Evolutionary conservation across 2,797 vertebrate genomes (phyloP), one percentile per base, ranked within the genome.

Genomic region (Simalia tracyae): DNA sequence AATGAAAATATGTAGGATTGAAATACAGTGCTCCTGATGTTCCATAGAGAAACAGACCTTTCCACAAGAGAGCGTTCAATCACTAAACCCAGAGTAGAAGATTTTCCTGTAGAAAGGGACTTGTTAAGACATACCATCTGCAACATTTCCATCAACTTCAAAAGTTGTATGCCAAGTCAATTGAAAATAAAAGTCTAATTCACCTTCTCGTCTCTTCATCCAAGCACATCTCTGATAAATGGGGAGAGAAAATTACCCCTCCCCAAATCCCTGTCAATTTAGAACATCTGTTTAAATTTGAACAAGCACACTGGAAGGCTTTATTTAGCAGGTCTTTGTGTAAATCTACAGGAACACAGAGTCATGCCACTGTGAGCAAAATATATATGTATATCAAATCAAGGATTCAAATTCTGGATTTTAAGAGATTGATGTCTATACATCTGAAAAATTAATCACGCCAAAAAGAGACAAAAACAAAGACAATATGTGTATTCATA

Each of bases 101-200:
- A 96, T 94, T 96, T 95, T 97, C 96, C 96, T 96, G 96, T 96
- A 96, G 91, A 97, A 96, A 97, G 95, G 92, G 96, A 96, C 93
- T 96, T 96, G 90, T 95, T 97, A 97, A 98, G 96, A 96, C n/a
- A 96, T 94, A 97, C 97, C 97, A 98, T 97, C 96, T 97, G 97
- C 95, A 97, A 94, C 94, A 95, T 91, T 93, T 96, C 89, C 93
- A 92, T 96, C 94, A 92, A 94, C 86, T 95, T 96, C 96, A 94
- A 95, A 93, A 93, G 66, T 93, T 89, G 91, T 96, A 90, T 90
- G 72, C 1, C 1, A 91, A 91, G 95, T 96, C 95, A 97, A 97
- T 97, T 97, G 97, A 96, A 96, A 97, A 96, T 97, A 90, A 10
- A 97, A 96, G 95, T 94, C 94, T 94, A 94, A 96, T 94, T 96